Conservation (phyloP, 2,797 vertebrate genomes). For the Clamator glandarius region DNA sequence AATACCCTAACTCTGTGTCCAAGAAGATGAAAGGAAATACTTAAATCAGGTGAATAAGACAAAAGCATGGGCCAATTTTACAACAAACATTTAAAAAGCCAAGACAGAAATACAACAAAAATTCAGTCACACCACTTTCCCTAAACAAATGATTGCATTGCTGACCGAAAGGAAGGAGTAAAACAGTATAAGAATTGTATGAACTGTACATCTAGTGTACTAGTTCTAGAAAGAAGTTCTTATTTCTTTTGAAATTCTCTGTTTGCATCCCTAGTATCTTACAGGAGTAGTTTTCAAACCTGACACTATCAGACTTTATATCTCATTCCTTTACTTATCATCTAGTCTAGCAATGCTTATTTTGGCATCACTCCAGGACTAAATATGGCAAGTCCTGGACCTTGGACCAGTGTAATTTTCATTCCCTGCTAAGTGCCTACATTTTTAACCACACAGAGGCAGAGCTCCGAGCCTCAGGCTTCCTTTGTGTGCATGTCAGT, state of each 20-base stretch:
- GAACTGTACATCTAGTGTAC: background rate
- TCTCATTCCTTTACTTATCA: slow-evolving; percentile 12
- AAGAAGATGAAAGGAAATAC: background rate
- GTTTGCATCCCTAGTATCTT: background rate
- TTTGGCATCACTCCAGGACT: slow-evolving; percentile 69
- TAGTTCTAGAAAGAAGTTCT: background rate
- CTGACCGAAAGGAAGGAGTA: background rate
- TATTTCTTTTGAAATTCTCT: background rate
- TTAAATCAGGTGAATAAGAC: background rate
- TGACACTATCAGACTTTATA: slow-evolving; percentile 17
- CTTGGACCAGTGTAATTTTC: slow-evolving; percentile 67
- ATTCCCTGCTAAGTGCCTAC: slow-evolving; percentile 73
- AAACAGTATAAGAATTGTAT: background rate
- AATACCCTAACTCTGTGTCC: background rate
- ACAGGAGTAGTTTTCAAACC: background rate
- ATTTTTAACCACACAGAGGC: slow-evolving; percentile 70
- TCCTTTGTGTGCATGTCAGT: slow-evolving; percentile 73
- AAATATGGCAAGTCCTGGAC: slow-evolving; percentile 65
- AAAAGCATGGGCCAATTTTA: background rate
- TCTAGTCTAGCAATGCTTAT: slow-evolving; percentile 48
- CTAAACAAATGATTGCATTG: background rate
- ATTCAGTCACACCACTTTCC: background rate
- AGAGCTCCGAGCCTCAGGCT: slow-evolving; percentile 63
- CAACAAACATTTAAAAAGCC: background rate
- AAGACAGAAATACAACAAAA: background rate